These are phyloP conservation scores for Meganola albula DNA, from an alignment of 2,888 invertebrate species.

Conservation along the genomic window DNA sequence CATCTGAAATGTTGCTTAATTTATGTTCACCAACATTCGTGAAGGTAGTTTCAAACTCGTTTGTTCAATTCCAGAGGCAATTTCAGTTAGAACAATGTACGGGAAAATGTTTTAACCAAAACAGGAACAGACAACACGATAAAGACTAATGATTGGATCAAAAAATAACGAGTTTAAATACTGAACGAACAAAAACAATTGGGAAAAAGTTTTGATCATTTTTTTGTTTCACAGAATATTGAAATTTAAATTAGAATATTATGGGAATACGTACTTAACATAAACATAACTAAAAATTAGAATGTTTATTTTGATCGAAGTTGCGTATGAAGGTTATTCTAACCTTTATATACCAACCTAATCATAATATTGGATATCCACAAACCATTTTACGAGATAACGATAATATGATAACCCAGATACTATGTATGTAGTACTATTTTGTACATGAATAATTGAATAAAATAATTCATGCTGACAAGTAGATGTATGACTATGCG, in stretches of 20 bases:
- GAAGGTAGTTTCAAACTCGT: constrained; percentile 34
- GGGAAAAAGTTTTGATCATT: constrained; percentile 9
- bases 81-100: constrained; percentile 19
- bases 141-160: constrained; percentile 21
- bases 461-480: too few relatives aligned
- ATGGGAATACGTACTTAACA: too few relatives aligned
- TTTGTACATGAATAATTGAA: too few relatives aligned
- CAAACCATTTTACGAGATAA: too few relatives aligned
- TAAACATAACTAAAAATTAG: too few relatives aligned
- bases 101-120: constrained; percentile 10
- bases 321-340: too few relatives aligned
- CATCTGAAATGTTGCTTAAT: constrained; percentile 41
- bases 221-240: constrained; percentile 7
- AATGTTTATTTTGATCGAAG: too few relatives aligned
- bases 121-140: constrained; percentile 12
- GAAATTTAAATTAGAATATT: constrained; percentile 16
- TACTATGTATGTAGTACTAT: too few relatives aligned
- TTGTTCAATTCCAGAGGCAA: constrained; percentile 25
- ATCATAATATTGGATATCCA: too few relatives aligned
- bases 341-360: too few relatives aligned
- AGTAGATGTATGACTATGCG: too few relatives aligned
- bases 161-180: constrained; percentile 18
- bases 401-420: too few relatives aligned
- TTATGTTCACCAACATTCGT: constrained; percentile 30
- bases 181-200: constrained; percentile 18